phyloP scores from a whole-genome alignment of 1,140 invertebrate genomes.

The Heliconius hewitsoni region DNA sequence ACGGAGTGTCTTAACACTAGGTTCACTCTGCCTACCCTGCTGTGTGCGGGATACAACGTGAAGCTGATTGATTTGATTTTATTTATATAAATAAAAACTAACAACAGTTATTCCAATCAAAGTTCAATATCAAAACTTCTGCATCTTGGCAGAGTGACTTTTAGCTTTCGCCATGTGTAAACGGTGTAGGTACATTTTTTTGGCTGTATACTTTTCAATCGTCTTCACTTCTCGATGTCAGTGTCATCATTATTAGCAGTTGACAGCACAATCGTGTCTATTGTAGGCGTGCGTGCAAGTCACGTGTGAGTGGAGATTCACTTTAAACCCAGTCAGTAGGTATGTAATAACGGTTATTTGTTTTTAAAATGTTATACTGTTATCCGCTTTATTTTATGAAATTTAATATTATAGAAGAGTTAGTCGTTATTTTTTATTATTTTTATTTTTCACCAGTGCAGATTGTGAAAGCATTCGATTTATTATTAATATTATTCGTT shows the following conservation, averaged over 20 bases:
- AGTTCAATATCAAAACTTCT: neutral
- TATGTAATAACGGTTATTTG: conserved; percentile 34
- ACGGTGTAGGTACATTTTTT: conserved; percentile 11
- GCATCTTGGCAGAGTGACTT: neutral
- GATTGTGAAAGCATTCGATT: too few relatives aligned
- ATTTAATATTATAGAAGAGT: neutral
- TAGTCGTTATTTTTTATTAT: neutral
- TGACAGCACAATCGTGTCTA: conserved; percentile 41
- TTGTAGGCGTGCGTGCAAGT: conserved; percentile 28
- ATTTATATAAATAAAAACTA: neutral
- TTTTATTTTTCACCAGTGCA: too few relatives aligned
- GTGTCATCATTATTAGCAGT: conserved; percentile 43
- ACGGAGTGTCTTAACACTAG: too few relatives aligned
- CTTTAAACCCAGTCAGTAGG: neutral
- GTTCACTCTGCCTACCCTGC: too few relatives aligned
- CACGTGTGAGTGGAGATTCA: conserved; percentile 40
- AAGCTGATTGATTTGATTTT: too few relatives aligned
- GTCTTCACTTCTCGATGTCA: conserved; percentile 43
- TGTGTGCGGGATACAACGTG: too few relatives aligned
- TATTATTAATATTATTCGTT: too few relatives aligned
- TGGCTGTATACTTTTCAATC: conserved; percentile 33
- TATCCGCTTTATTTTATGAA: neutral
- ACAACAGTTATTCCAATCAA: neutral
- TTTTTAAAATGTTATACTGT: neutral
- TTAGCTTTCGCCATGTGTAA: conserved; percentile 10